Conservation (phyloP, 2,113 vertebrate genomes). For the Seriola dumerili region DNA sequence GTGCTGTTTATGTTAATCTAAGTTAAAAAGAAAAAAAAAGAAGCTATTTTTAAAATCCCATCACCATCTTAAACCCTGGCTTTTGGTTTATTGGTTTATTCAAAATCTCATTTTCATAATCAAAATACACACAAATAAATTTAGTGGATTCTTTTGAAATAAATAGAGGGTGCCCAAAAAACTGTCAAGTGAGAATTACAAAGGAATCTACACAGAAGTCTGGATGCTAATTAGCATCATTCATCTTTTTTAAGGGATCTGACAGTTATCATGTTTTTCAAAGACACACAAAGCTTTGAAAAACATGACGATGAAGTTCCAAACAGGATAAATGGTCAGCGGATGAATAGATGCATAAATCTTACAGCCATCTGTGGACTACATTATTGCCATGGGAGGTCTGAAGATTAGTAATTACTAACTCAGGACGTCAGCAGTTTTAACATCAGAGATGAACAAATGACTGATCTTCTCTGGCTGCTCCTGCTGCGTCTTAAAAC, state of each 20-base stretch:
- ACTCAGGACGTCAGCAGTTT: conserved; percentile 30
- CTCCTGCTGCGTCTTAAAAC: conserved; percentile 9
- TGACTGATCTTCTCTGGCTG: conserved; percentile 23
- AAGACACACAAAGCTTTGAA: conserved; percentile 29
- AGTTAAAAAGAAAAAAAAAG: not conserved
- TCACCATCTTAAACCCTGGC: not conserved
- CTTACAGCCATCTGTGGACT: conserved; percentile 23
- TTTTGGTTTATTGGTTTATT: not conserved
- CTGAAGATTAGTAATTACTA: conserved; percentile 41
- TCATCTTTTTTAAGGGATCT: conserved; percentile 48
- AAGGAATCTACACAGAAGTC: conserved; percentile 16
- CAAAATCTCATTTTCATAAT: conserved; percentile 17
- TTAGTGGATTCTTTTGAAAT: not conserved
- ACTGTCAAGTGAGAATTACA: conserved; percentile 38
- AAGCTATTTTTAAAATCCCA: not conserved
- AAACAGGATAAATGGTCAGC: conserved; percentile 44
- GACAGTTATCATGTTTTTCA: conserved; percentile 39
- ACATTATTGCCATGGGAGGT: conserved; percentile 26
- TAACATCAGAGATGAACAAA: conserved; percentile 13
- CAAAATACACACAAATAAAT: conserved; percentile 29
- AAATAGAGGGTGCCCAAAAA: conserved; percentile 31
- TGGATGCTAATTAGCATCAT: conserved; percentile 47
- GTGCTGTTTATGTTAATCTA: not conserved
- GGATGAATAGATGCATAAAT: conserved; percentile 41
- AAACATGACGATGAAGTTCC: conserved; percentile 36